Base-by-base conservation (phyloP, 2,113 vertebrate species). In the Strigops habroptila region DNA sequence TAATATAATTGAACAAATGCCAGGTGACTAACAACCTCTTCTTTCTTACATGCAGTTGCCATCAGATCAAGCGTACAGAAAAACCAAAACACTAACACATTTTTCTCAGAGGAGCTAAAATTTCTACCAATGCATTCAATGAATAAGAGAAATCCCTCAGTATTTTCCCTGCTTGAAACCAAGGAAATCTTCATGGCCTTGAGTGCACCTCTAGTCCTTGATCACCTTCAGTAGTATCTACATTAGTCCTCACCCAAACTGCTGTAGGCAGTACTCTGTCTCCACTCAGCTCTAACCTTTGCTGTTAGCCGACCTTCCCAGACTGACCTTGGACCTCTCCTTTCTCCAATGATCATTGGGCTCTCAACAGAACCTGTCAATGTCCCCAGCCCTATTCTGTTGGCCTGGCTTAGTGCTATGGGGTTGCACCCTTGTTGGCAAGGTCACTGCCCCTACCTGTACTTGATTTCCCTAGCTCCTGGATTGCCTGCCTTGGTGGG, bases 381-480 rank as follows among this genome's bases (percentile, higher is more conserved):
- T 28, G 13, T 27, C 13, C 23, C 28, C 44, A 87, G 1, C n/a
- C 6, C 49, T n/a, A 39, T 31, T 30, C 53, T n/a, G 8, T 37
- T 79, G 2, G 0, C 49, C 68, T 23, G n/a, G 43, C n/a, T n/a
- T n/a, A 6, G 31, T 35, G 44, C 67, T 28, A 15, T 30, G 39
- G 28, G 44, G 28, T 16, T n/a, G 9, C 4, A 1, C 19, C 24
- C 52, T 28, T 25, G 7, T 21, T 48, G 23, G 9, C 25, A 44
- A 41, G 14, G 23, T 21, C 4, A 1, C 52, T 52, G 30, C 12
- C 43, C 12, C n/a, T 25, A 9, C 10, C 25, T 2, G 1, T 5
- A 3, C 1, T 0, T 1, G 9, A 35, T 31, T 52, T 7, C 4
- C 49, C 31, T 19, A 14, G 41, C 30, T 84, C 18, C 41, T 27